A percentile compares a stretch with the other conserved stretches of the same genome.
Conservation (phyloP, 2,888 invertebrate species). For the Taenaris catops region DNA sequence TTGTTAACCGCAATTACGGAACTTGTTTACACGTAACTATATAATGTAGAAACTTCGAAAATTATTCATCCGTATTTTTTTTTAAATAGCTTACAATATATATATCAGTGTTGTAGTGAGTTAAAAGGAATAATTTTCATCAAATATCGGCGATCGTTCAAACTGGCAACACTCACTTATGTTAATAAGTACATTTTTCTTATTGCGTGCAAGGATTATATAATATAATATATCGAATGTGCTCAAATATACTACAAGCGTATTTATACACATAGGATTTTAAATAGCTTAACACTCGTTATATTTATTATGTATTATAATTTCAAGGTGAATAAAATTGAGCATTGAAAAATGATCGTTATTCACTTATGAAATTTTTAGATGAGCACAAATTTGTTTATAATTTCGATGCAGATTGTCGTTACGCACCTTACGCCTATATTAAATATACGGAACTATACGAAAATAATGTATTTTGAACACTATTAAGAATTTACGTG, state of each 20-base stretch:
- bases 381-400: no score
- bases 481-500: no score
- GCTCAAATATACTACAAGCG: slow-evolving; percentile 4
- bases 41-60: slow-evolving; percentile 21
- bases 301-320: no score
- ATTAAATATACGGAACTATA: no score
- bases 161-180: slow-evolving; percentile 7
- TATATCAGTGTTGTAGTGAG: slow-evolving; percentile 8
- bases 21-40: slow-evolving; percentile 4
- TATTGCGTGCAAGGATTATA: slow-evolving; percentile 17
- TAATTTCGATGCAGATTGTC: no score
- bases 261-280: slow-evolving; percentile 1
- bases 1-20: slow-evolving; percentile 5
- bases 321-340: no score
- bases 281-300: no score
- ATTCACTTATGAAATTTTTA: no score
- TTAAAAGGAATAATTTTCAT: slow-evolving; percentile 10
- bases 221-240: slow-evolving; percentile 9
- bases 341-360: no score
- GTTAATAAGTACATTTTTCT: slow-evolving; percentile 10
- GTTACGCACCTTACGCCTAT: no score
- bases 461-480: no score
- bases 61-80: slow-evolving; percentile 13
- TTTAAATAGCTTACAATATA: slow-evolving; percentile 14
- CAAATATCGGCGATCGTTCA: slow-evolving; percentile 14